phyloP scores from a whole-genome alignment of 1,140 invertebrate species.

The Pteromalus puparum region DNA sequence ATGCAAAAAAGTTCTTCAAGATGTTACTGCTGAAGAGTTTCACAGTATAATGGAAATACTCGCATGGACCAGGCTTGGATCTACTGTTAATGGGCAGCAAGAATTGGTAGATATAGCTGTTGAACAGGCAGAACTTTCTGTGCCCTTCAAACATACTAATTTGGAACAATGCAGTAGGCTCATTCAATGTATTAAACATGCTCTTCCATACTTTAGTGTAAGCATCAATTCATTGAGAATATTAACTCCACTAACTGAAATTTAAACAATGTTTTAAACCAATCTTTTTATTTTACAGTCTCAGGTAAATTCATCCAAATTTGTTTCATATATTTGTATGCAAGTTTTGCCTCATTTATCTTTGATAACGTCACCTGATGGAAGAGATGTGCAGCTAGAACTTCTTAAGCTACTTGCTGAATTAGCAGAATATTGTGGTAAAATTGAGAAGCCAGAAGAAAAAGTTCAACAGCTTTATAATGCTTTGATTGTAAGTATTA shows the following conservation, averaged over 20 bases:
- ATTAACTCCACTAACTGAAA: neutral
- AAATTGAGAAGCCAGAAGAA: constrained; percentile 83
- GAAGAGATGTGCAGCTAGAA: constrained; percentile 85
- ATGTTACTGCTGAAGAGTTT: constrained; percentile 95
- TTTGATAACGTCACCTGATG: constrained; percentile 77
- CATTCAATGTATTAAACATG: constrained; percentile 89
- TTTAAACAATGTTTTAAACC: constrained; percentile 35
- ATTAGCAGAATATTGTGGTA: constrained; percentile 84
- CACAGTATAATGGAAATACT: constrained; percentile 91
- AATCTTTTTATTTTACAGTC: constrained; percentile 78
- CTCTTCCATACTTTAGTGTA: constrained; percentile 92
- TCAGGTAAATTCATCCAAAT: constrained; percentile 90
- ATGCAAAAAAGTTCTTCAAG: constrained; percentile 91
- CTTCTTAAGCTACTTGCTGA: constrained; percentile 93
- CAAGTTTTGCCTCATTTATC: constrained; percentile 84
- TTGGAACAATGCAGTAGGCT: constrained; percentile 86
- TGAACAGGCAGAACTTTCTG: constrained; percentile 86
- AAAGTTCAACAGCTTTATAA: constrained; percentile 87
- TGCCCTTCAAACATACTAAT: constrained; percentile 87
- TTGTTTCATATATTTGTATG: constrained; percentile 91
- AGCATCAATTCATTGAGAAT: constrained; percentile 67
- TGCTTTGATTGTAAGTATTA: constrained; percentile 84
- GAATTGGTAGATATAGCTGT: constrained; percentile 90
- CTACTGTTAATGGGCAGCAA: constrained; percentile 88
- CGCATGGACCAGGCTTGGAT: constrained; percentile 86